Conservation (phyloP, 2,113 vertebrate genomes). For the Cyprinodon variegatus region DNA sequence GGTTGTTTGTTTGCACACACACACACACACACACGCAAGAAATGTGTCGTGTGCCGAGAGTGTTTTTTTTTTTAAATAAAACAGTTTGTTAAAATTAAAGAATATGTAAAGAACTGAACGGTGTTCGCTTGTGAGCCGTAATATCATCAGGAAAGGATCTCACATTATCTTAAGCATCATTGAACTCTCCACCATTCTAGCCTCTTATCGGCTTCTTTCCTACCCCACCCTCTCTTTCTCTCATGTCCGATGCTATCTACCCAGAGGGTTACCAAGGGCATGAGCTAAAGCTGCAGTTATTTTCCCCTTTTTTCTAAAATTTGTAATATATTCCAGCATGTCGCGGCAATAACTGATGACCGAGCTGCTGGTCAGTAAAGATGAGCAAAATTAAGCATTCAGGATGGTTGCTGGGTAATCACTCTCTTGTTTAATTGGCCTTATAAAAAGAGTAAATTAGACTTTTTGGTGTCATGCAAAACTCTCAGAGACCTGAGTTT, state of each 20-base stretch:
- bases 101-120: not conserved
- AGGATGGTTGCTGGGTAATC: conserved; percentile 17
- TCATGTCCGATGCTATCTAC: conserved; percentile 32
- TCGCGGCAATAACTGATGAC: conserved; percentile 20
- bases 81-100: not conserved
- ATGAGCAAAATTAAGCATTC: conserved; percentile 30
- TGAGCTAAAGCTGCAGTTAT: conserved; percentile 52
- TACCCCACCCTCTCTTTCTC: conserved; percentile 6
- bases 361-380: conserved; percentile 39
- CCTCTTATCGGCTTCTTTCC: not conserved
- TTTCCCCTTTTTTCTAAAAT: conserved; percentile 28
- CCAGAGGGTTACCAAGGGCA: conserved; percentile 65
- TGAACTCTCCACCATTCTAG: not conserved
- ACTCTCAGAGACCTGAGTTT: conserved; percentile 10
- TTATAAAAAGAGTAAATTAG: conserved; percentile 25
- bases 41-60: not conserved
- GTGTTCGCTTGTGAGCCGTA: not conserved
- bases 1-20: conserved; percentile 19
- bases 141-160: not conserved
- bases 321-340: conserved; percentile 30
- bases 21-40: conserved; percentile 9
- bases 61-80: not conserved
- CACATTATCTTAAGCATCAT: not conserved
- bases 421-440: conserved; percentile 45
- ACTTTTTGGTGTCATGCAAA: conserved; percentile 9